Conservation (phyloP, 2,797 vertebrate genomes). For the Centroberyx gerrardi region DNA sequence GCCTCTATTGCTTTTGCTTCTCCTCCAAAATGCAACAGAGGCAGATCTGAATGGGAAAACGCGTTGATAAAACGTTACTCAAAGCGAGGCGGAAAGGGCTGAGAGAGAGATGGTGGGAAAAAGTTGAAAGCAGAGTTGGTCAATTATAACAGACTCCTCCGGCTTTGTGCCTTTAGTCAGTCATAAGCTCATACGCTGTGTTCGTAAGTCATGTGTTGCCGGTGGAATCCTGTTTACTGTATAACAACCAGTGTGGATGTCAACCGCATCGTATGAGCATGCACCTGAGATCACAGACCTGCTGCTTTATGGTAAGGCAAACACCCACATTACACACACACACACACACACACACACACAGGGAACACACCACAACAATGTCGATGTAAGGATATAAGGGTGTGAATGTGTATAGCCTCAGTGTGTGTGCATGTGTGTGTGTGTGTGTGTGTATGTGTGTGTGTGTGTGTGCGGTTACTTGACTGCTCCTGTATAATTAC, state of each 20-base stretch:
- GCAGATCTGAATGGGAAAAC: slow-evolving; percentile 33
- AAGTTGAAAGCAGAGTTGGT: slow-evolving; percentile 70
- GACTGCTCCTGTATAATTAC: slow-evolving; percentile 79
- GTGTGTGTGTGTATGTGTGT: slow-evolving; percentile 28
- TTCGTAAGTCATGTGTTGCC: slow-evolving; percentile 62
- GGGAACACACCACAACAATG: slow-evolving; percentile 60
- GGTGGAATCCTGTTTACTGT: slow-evolving; percentile 71
- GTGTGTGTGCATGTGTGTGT: slow-evolving; percentile 5
- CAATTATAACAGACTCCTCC: slow-evolving; percentile 75
- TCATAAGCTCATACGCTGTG: slow-evolving; percentile 55
- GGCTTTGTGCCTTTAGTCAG: slow-evolving; percentile 63
- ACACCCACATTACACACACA: slow-evolving; percentile 71
- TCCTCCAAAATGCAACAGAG: slow-evolving; percentile 46
- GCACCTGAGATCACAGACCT: slow-evolving; percentile 77
- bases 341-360: slow-evolving; percentile 42
- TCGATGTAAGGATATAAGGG: slow-evolving; percentile 25
- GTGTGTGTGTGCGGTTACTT: slow-evolving; percentile 54
- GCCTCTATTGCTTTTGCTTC: slow-evolving; percentile 63
- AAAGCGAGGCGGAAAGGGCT: slow-evolving; percentile 33
- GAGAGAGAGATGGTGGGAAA: not conserved
- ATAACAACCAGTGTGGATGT: slow-evolving; percentile 64
- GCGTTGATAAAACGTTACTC: slow-evolving; percentile 50
- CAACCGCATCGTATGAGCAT: slow-evolving; percentile 54
- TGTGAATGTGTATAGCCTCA: not conserved
- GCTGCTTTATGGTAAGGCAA: slow-evolving; percentile 72